Evolutionary conservation across 2,888 invertebrate genomes (phyloP), one percentile per base, ranked within the genome.

Genomic region (Proisotoma minuta): DNA sequence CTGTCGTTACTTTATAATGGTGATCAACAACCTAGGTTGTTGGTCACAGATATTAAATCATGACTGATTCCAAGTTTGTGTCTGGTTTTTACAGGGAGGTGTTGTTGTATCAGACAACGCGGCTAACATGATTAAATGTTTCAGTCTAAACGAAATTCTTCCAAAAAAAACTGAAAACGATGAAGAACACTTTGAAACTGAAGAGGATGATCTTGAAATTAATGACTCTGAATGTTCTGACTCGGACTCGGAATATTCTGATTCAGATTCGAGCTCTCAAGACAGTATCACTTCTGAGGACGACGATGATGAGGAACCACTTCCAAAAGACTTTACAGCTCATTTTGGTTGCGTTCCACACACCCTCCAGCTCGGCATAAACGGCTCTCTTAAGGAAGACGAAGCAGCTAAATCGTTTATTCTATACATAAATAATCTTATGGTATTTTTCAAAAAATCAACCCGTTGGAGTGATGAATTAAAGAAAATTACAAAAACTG

Each of bases 1-100:
- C n/a, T n/a, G n/a, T n/a, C n/a, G n/a, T n/a, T n/a, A n/a, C n/a
- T n/a, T 43, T n/a, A 34, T 51, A 24, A 26, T 2, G 18, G 15
- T 28, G 29, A 53, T 20, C 29, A 53, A 53, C 53, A 53, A 53
- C 53, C 53, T 28, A 53, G 53, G 53, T 53, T 53, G 53, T 53
- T 53, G 29, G 20, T 53, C 27, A 53, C 15, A 20, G 15, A 12
- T 18, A 27, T 20, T 24, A 18, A 4, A 15, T 18, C 2, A 10
- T 23, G 2, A n/a, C 1, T 2, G 2, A 24, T 22, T 51, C 8
- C 51, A 34, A 5, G 2, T 51, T 24, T 24, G 12, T 24, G 4
- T 23, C 18, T 24, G 2, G 24, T 24, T 24, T 1, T 53, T 22
- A 1, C 12, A 53, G 53, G 53, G 53, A 3, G 53, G 53, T n/a